Evolutionary conservation across 2,888 invertebrate genomes (phyloP), one percentile per base, ranked within the genome.

Genomic region (Pomacea canaliculata): DNA sequence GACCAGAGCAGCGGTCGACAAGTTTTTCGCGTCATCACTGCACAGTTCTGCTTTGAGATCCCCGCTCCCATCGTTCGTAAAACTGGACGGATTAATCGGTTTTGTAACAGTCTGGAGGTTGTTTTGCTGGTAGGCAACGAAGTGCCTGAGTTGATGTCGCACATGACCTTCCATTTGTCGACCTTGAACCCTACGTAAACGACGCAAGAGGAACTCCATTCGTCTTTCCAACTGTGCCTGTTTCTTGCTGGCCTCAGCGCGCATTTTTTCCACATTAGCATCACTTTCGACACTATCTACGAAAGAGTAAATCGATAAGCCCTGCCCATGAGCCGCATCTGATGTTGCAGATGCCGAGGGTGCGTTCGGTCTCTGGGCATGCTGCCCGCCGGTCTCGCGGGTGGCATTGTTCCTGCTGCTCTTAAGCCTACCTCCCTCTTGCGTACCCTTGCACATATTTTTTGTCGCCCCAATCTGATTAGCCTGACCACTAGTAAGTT

Each of bases 141-240:
- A 94, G 9, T 95, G 95, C 46, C 94, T 93, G 18, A 95, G 93
- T 90, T 97, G 96, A 83, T 95, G 94, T 73, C 95, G 94, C 49
- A 94, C 92, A 89, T 96, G 95, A 80, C 94, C 94, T 9, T 96
- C 95, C 89, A 96, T 93, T 60, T 94, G 92, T 73, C 94, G 93
- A 0, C 94, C 93, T 89, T 97, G 96, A 48, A 96, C 91, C 88
- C 96, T 95, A 19, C 95, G 92, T 78, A 96, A 91, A 81, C 96
- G 93, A 82, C 95, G 92, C 84, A 94, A 89, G 73, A 97, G 91
- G 88, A 95, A 94, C 71, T 95, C 94, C 84, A 94, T 93, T 81
- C 94, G 93, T 63, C 94, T 92, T 86, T 95, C 94, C 74, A 95
- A 92, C 76, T 94, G 93, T 71, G 92, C 92, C 86, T 95, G 94